Conservation (phyloP, 2,113 vertebrate species). For the Hipposideros armiger region DNA sequence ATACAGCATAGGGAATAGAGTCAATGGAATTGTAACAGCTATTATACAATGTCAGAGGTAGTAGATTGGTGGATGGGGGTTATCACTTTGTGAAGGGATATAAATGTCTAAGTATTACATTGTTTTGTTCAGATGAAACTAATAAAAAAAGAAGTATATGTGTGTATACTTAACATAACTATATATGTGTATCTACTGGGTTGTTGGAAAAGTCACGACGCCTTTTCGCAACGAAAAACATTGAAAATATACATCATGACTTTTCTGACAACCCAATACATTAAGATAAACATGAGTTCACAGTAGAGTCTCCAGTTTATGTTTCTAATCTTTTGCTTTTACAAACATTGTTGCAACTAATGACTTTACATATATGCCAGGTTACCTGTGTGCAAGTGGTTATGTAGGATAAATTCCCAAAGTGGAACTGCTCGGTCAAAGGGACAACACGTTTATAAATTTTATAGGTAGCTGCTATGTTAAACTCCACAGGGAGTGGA, state of each 20-base stretch:
- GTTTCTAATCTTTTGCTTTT: not conserved
- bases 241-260: too few relatives aligned
- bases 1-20: too few relatives aligned
- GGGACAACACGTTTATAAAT: not conserved
- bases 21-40: too few relatives aligned
- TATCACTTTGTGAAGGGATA: too few relatives aligned
- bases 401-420: not conserved
- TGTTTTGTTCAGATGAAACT: too few relatives aligned
- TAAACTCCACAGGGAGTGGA: not conserved
- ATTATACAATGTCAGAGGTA: too few relatives aligned
- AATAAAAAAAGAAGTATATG: not conserved
- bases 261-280: too few relatives aligned
- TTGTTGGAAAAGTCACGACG: too few relatives aligned
- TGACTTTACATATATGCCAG: not conserved
- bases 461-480: not conserved
- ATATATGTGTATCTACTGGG: not conserved
- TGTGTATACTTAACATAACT: not conserved
- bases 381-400: not conserved
- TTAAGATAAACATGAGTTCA: not conserved
- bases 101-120: too few relatives aligned
- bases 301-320: not conserved
- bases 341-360: not conserved
- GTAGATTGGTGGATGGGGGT: too few relatives aligned
- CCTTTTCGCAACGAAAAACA: too few relatives aligned
- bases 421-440: not conserved